A percentile compares a stretch with the other conserved stretches of the same genome.
Conservation (phyloP, 2,113 vertebrate species). For the Fulica atra region DNA sequence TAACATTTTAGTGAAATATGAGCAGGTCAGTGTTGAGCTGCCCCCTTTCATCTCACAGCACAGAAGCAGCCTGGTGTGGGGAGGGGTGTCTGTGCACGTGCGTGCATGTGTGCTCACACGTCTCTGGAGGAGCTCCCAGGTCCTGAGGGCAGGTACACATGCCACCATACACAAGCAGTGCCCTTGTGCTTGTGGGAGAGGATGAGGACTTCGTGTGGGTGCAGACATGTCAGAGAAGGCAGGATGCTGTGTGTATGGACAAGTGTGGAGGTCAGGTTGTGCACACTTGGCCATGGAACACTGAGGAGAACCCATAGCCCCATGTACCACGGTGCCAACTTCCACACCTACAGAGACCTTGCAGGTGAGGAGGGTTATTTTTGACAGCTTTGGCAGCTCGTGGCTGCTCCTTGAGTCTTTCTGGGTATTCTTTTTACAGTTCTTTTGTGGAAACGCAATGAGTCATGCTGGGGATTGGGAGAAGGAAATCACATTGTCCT, state of each 20-base stretch:
- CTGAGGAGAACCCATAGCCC: not conserved
- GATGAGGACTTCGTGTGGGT: not conserved
- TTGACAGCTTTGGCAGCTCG: not conserved
- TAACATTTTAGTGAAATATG: conserved; percentile 76
- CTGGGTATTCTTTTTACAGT: not conserved
- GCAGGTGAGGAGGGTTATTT: not conserved
- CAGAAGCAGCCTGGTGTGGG: not conserved
- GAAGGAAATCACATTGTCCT: not conserved
- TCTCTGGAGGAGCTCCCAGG: not conserved
- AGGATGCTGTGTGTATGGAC: not conserved
- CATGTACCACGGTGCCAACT: not conserved
- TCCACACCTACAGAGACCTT: not conserved
- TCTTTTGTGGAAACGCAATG: not conserved
- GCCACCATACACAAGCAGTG: not conserved
- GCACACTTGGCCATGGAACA: fast-evolving
- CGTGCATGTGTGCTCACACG: fast-evolving
- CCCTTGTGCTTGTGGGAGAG: fast-evolving
- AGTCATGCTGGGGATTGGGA: not conserved
- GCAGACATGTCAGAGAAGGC: not conserved
- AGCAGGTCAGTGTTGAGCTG: conserved; percentile 62
- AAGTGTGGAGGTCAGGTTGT: not conserved
- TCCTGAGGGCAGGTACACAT: not conserved
- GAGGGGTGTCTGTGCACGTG: not conserved
- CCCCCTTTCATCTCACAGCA: conserved; percentile 49
- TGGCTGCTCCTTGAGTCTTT: not conserved